Percentiles rank a stretch among this genome's conserved stretches.
These are phyloP conservation scores for Sylvia borin DNA, from an alignment of 2,797 vertebrate genomes.

Conservation along the genomic window DNA sequence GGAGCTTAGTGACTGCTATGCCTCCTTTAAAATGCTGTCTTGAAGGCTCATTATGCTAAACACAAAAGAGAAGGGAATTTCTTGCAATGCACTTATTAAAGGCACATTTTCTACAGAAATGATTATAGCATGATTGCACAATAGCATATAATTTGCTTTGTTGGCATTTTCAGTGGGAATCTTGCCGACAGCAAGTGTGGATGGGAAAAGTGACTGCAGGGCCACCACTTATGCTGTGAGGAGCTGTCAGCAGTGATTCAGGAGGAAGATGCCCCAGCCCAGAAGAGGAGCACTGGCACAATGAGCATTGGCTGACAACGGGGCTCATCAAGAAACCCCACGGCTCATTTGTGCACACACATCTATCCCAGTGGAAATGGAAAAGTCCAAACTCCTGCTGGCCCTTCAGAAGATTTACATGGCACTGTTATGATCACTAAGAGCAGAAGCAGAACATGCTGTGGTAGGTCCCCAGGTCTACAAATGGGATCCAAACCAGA, in stretches of 20 bases:
- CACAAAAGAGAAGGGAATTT: slow-evolving; percentile 78
- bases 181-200: background rate
- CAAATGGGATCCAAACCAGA: background rate
- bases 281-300: background rate
- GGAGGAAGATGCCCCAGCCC: background rate
- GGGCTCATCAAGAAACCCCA: background rate
- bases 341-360: rapidly evolving
- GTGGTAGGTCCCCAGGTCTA: background rate
- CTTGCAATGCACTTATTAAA: slow-evolving; percentile 84
- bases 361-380: rapidly evolving
- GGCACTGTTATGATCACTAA: background rate
- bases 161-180: slow-evolving; percentile 25
- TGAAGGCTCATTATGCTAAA: slow-evolving; percentile 83
- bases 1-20: slow-evolving; percentile 17
- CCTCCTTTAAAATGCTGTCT: slow-evolving; percentile 77
- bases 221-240: background rate
- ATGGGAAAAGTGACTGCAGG: background rate
- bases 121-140: slow-evolving; percentile 76
- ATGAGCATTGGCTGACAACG: rapidly evolving
- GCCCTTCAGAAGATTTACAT: background rate
- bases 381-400: background rate
- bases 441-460: background rate
- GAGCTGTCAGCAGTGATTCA: background rate
- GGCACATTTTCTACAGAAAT: slow-evolving; percentile 83
- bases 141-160: slow-evolving; percentile 68